Base-by-base conservation (phyloP, 37 sponge, comb jelly and placozoan genomes). In the Aplysina aerophoba region DNA sequence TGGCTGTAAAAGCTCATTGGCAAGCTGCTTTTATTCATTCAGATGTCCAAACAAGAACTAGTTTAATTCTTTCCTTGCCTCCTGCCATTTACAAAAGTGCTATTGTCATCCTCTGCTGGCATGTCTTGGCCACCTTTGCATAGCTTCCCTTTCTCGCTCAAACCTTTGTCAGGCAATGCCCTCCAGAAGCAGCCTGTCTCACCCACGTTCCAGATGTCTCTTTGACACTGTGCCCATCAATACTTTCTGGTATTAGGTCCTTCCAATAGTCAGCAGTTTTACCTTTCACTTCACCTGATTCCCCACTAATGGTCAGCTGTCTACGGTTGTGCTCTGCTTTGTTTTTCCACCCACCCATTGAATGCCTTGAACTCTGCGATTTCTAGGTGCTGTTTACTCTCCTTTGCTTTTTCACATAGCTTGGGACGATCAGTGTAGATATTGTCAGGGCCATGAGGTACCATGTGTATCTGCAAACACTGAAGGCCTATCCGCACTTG, bases 1-100 rank as follows among this genome's bases (percentile, higher is more conserved):
- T 94, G 90, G 68, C 69, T 81, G 81, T 64, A 94, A 71, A 91
- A 94, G 14, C 28, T 35, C 56, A 88, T 91, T 65, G 94, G 94
- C 36, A 94, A 58, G 15, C 1, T 21, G 8, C 56, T 19, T 82
- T 85, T 90, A 50, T 90, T 74, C 61, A 91, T 74, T 87, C 84
- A 15, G 89, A 88, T 33, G 85, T 72, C 95, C 95, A 89, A n/a
- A 93, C 87, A 0, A 91, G 83, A 69, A 89, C 83, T 17, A 89
- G 94, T 50, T 81, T 85, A 8, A 44, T 44, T 38, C 27, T 4
- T 72, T 85, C 90, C 87, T 73, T 88, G 39, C 65, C 55, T 37
- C 94, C 88, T 73, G 57, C 57, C 88, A 81, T 75, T 87, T 55
- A 93, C 90, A 87, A 93, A 84, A 90, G 87, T 90, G n/a, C 88